Base-by-base conservation (phyloP, 2,888 invertebrate species). In the Drosophila acutilabella region DNA sequence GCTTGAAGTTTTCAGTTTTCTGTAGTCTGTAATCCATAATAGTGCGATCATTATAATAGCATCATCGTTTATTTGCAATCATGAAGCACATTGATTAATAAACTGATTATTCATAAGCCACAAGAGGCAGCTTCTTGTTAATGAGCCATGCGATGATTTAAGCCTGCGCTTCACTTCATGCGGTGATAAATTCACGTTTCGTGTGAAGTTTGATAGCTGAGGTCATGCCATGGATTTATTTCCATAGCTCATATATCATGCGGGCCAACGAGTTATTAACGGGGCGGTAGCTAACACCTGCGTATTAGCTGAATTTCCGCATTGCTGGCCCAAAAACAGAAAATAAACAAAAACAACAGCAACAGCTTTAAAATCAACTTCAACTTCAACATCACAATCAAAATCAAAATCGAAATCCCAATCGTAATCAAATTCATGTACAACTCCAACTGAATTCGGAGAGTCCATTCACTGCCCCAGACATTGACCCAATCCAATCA, bases 171-270 rank as follows among this genome's bases (percentile, higher is more conserved):
- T 71, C 66, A 62, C 38, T 61, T 67, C 62, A 45, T 30, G 60
- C 42, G 74, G 67, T 78, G 78, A 78, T 78, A 78, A 78, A 78
- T 78, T 68, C 77, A 64, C 68, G 76, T 72, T 81, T 83, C 81
- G 87, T 81, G 87, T 87, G 84, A 87, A 87, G 87, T 83, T 87
- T 81, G 85, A 87, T 87, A 84, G 84, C 73, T 83, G 83, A 83
- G 83, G 83, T 83, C 83, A 83, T 78, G 85, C 87, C 81, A 75
- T 83, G 83, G 74, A 87, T 83, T 87, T 83, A 83, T 82, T 82
- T 82, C 85, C 68, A 85, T 73, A 78, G 80, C 83, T 87, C 87
- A 87, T 83, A 87, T 81, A 80, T 81, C 81, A 75, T 66, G 65
- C 71, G 69, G 74, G 61, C 61, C 78, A 78, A 78, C 75, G 62